phyloP scores from a whole-genome alignment of 2,797 vertebrate species.

The Pyrocephalus nanus region DNA sequence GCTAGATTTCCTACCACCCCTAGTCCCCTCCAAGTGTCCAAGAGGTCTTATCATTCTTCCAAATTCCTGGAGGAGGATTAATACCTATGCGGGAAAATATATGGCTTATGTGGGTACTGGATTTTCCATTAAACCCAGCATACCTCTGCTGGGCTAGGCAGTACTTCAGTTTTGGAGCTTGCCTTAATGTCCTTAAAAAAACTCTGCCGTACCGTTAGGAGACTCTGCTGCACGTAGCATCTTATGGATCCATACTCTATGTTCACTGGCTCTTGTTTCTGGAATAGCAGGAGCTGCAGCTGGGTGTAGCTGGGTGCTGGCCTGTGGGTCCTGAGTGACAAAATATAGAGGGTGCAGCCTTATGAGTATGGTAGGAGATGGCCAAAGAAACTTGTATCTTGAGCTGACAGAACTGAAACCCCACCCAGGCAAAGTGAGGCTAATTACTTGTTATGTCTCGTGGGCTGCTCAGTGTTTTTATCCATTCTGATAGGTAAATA shows the following conservation, averaged over 20 bases:
- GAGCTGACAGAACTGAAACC: neutral
- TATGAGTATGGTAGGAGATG: neutral
- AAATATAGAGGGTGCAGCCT: neutral
- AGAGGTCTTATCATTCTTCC: neutral
- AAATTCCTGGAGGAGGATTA: neutral
- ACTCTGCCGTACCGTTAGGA: neutral
- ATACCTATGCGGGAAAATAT: neutral
- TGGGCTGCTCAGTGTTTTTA: neutral
- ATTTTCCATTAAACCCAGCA: neutral
- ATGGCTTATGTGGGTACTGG: neutral
- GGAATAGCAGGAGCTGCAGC: neutral
- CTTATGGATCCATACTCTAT: fast-evolving
- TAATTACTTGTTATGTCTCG: neutral
- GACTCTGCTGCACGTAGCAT: neutral
- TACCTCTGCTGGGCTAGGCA: neutral
- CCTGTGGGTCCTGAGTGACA: neutral
- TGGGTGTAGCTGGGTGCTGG: neutral
- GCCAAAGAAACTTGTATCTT: neutral
- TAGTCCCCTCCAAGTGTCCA: neutral
- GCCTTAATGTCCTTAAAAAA: neutral
- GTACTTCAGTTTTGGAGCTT: neutral
- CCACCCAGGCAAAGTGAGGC: neutral
- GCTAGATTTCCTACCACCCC: no score
- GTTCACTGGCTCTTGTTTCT: neutral
- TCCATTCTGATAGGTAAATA: neutral